phyloP scores from a whole-genome alignment of 1,140 invertebrate species.

The Nasonia giraulti region DNA sequence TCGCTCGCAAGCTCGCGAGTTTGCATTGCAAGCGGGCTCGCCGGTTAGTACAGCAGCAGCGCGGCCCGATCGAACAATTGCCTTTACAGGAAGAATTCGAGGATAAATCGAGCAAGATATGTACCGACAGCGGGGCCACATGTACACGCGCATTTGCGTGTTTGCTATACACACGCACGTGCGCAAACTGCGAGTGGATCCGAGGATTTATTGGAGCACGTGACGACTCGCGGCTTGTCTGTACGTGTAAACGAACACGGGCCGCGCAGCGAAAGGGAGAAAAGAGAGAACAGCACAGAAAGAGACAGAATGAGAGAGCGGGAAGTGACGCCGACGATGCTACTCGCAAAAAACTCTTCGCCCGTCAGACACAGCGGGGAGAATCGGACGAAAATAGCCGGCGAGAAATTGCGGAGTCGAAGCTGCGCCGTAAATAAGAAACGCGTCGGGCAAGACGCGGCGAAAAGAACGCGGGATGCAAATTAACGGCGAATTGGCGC shows the following conservation, averaged over 20 bases:
- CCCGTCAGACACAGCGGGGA: neutral
- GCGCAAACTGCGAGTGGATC: neutral
- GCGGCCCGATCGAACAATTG: neutral
- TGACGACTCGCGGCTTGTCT: conserved; percentile 10
- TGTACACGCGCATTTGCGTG: neutral
- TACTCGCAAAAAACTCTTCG: neutral
- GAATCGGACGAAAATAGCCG: neutral
- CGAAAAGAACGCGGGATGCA: neutral
- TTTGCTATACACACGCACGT: neutral
- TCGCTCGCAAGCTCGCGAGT: neutral
- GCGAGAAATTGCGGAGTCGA: conserved; percentile 4
- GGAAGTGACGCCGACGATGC: neutral
- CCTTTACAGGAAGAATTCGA: neutral
- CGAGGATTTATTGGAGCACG: conserved; percentile 25
- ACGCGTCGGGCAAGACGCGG: neutral
- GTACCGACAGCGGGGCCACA: neutral
- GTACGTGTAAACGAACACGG: neutral
- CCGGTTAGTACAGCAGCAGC: neutral
- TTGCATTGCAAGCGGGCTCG: neutral
- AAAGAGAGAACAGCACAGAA: neutral
- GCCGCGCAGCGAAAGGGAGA: neutral
- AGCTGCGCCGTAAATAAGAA: neutral
- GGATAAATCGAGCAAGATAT: conserved; percentile 3
- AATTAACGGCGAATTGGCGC: neutral
- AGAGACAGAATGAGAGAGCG: neutral